Conservation (phyloP, 1,140 invertebrate species). For the Papilio polytes region DNA sequence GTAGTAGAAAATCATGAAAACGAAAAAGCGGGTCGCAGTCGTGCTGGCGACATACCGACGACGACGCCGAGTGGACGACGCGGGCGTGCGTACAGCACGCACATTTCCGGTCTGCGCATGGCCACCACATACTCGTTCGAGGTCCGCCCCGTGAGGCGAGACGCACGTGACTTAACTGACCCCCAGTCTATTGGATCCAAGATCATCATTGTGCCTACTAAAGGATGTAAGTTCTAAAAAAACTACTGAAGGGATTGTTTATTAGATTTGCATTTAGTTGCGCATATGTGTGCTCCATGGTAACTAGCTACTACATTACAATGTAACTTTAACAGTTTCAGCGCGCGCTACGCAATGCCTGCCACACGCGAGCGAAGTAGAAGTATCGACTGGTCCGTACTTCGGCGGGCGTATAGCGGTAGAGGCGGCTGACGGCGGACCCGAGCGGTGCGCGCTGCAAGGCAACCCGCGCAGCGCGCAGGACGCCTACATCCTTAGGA, state of each 20-base stretch:
- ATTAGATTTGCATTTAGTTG: too few relatives aligned
- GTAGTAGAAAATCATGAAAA: slow-evolving; percentile 79
- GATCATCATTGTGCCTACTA: slow-evolving; percentile 89
- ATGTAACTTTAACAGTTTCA: slow-evolving; percentile 85
- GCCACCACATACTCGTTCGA: slow-evolving; percentile 91
- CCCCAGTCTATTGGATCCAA: slow-evolving; percentile 78
- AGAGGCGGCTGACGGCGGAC: slow-evolving; percentile 86
- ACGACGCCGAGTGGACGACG: slow-evolving; percentile 59
- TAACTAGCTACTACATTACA: not conserved
- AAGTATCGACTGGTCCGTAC: slow-evolving; percentile 88
- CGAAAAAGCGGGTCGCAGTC: slow-evolving; percentile 54
- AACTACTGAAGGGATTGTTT: too few relatives aligned
- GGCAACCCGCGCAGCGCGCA: slow-evolving; percentile 86
- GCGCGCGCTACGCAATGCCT: slow-evolving; percentile 90
- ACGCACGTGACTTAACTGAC: slow-evolving; percentile 73
- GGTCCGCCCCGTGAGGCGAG: slow-evolving; percentile 84
- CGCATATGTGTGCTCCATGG: too few relatives aligned
- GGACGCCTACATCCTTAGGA: slow-evolving; percentile 89
- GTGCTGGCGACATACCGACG: slow-evolving; percentile 49
- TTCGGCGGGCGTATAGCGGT: slow-evolving; percentile 90
- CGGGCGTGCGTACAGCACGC: slow-evolving; percentile 81
- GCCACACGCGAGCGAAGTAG: slow-evolving; percentile 87
- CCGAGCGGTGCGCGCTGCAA: slow-evolving; percentile 85
- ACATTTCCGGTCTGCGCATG: slow-evolving; percentile 88
- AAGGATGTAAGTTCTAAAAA: slow-evolving; percentile 88